Base-by-base conservation (phyloP, 1,140 invertebrate species). In the Formica exsecta region DNA sequence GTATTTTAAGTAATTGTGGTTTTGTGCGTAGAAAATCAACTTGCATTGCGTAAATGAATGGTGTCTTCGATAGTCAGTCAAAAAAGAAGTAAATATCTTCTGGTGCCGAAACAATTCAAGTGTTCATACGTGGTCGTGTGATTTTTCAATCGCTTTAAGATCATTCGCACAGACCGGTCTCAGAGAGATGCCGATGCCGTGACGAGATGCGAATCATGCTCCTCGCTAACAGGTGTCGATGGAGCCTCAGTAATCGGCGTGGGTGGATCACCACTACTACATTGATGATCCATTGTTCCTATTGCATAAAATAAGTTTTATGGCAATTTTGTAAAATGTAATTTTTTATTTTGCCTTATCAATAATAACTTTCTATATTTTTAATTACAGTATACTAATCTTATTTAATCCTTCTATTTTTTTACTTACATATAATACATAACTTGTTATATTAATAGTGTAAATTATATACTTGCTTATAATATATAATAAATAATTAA, bases 241-340 rank as follows among this genome's bases (percentile, higher is more conserved):
- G 94, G 93, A 38, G 92, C 91, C 84, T 95, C 95, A 25, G 95
- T 95, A 36, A 95, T 95, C 3, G 95, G 95, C 3, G 94, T 95
- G 48, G 94, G 93, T 41, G 93, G 92, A 91, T 93, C 95, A 38
- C 91, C 93, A 64, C 92, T 94, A 70, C 93, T 94, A 8, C 91
- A 90, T 29, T 92, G 94, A 9, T 95, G 92, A 70, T 95, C 95
- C 2, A 91, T 93, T 7, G 90, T 94, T 61, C 91, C 94, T 95
- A 65, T 44, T 54, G 57, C 22, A 41, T 29, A 36, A 83, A 83
- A 61, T 13, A 19, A 38, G 38, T 38, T 77, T 16, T n/a, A 3
- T 32, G 25, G 13, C 19, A 32, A n/a, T 62, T 29, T 16, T 19
- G 11, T 41, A 25, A 41, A 75, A n/a, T 36, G 29, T 36, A 57